Conservation (phyloP, 2,888 invertebrate genomes). For the Epinotia ramella region DNA sequence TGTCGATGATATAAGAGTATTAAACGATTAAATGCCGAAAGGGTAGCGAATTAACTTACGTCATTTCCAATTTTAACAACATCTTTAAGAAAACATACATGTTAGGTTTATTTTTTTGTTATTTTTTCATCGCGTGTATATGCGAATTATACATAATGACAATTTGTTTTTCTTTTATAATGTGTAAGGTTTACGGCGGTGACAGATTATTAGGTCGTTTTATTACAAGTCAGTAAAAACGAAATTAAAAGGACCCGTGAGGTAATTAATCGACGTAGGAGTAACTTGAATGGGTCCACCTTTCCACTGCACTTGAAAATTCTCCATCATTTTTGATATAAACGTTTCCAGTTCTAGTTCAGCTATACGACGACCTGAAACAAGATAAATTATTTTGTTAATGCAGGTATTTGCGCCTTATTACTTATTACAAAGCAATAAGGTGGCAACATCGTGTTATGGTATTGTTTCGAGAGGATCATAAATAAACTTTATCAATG, state of each 20-base stretch:
- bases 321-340: conserved; percentile 61
- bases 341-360: conserved; percentile 84
- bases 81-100: background rate
- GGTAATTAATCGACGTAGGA: conserved; percentile 63
- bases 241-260: conserved; percentile 68
- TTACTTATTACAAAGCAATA: too few species aligned
- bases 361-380: conserved; percentile 84
- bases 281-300: conserved; percentile 62
- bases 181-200: too few species aligned
- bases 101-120: too few species aligned
- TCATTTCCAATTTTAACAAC: background rate
- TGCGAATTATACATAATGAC: too few species aligned
- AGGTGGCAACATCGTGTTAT: too few species aligned
- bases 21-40: background rate
- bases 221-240: conserved; percentile 64
- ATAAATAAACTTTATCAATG: too few species aligned
- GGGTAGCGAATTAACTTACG: background rate
- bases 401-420: too few species aligned
- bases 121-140: too few species aligned
- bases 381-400: too few species aligned
- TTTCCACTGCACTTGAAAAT: conserved; percentile 63
- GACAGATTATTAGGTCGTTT: too few species aligned
- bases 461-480: too few species aligned
- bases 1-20: conserved; percentile 14
- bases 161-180: too few species aligned